phyloP scores from a whole-genome alignment of 2,888 invertebrate species.

The Iselma pallidipennis region DNA sequence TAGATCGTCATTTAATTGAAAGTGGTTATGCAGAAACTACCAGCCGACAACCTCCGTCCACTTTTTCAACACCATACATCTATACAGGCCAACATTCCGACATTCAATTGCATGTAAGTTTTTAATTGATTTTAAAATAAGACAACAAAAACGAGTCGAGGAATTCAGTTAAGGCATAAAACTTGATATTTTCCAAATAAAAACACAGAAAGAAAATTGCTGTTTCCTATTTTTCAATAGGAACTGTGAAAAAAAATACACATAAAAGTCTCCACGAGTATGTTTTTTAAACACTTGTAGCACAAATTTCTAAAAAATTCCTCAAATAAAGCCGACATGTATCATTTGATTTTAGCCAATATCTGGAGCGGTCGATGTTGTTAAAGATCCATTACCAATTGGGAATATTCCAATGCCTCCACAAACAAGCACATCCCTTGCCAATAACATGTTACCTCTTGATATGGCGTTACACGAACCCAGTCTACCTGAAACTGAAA shows the following conservation, averaged over 20 bases:
- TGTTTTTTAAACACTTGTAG: too few species aligned
- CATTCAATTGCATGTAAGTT: conserved; percentile 59
- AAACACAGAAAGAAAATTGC: too few species aligned
- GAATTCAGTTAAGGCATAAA: background rate
- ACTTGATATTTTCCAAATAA: background rate
- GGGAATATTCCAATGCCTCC: conserved; percentile 32
- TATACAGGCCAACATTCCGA: conserved; percentile 58
- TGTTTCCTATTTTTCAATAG: too few species aligned
- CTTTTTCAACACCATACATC: conserved; percentile 53
- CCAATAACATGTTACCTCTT: conserved; percentile 53
- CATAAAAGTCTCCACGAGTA: too few species aligned
- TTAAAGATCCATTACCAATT: conserved; percentile 63
- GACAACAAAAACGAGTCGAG: background rate
- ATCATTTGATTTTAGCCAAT: conserved; percentile 61
- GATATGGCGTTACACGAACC: conserved; percentile 65
- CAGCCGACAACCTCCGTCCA: conserved; percentile 51
- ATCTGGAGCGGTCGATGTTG: conserved; percentile 68
- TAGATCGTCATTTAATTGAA: conserved; percentile 73
- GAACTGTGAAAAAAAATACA: too few species aligned
- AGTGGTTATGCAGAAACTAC: conserved; percentile 63
- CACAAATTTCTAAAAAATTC: too few species aligned
- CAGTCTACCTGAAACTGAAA: conserved; percentile 85
- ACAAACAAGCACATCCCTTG: conserved; percentile 35
- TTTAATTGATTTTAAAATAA: background rate
- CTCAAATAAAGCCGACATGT: too few species aligned